Conservation (phyloP, 2,888 invertebrate species). For the Xiphydria camelus region DNA sequence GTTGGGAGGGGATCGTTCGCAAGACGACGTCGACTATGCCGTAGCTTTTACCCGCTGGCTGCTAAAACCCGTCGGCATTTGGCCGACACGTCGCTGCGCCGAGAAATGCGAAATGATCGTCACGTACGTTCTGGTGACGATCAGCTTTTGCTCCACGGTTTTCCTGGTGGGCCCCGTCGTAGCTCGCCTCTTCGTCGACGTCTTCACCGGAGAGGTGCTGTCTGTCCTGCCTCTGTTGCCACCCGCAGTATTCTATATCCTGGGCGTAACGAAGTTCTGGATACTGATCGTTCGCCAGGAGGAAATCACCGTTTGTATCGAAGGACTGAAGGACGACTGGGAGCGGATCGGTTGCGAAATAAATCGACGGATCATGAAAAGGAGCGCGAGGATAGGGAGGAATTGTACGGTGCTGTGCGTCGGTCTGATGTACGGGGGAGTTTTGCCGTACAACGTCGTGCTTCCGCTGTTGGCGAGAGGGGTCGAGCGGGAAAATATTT, state of each 20-base stretch:
- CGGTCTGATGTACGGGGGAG: neutral
- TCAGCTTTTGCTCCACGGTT: neutral
- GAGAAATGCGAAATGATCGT: too few relatives aligned
- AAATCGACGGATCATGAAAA: neutral
- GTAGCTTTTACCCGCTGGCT: constrained; percentile 14
- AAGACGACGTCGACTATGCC: constrained; percentile 15
- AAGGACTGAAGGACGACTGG: neutral
- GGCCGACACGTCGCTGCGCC: too few relatives aligned
- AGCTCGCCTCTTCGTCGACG: too few relatives aligned
- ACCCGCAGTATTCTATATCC: constrained; percentile 36
- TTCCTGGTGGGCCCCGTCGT: neutral
- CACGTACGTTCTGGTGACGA: too few relatives aligned
- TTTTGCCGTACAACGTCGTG: neutral
- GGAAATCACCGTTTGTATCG: neutral
- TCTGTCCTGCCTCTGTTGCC: constrained; percentile 30
- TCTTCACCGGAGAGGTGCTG: neutral
- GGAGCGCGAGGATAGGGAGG: neutral
- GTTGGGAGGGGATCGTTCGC: too few relatives aligned
- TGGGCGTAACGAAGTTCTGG: constrained; percentile 37
- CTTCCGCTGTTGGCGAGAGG: neutral
- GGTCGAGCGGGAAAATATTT: neutral
- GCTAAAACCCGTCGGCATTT: constrained; percentile 16
- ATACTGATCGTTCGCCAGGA: constrained; percentile 26
- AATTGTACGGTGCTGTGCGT: neutral
- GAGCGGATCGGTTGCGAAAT: neutral